phyloP scores from a whole-genome alignment of 1,140 invertebrate genomes.

The Thaumatotibia leucotreta region DNA sequence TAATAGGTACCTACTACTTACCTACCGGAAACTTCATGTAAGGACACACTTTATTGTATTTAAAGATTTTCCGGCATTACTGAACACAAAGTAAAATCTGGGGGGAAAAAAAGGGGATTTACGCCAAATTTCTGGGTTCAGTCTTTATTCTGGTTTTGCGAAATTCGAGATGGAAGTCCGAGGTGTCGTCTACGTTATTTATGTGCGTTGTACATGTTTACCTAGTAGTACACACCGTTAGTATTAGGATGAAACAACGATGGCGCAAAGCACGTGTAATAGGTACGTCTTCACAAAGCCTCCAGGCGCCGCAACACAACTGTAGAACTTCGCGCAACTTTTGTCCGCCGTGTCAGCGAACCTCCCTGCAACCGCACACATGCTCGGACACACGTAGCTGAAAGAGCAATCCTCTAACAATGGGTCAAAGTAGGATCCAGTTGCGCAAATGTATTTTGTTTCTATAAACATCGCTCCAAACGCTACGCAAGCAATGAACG shows the following conservation, averaged over 20 bases:
- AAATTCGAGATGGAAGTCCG: no score
- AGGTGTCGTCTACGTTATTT: no score
- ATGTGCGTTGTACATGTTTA: constrained; percentile 3
- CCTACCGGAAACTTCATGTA: no score
- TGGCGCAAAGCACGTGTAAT: background rate
- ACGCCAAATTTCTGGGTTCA: no score
- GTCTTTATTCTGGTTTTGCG: no score
- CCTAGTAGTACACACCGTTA: background rate
- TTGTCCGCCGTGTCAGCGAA: constrained; percentile 20
- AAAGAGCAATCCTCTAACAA: background rate
- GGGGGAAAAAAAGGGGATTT: no score
- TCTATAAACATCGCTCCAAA: background rate
- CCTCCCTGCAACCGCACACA: constrained; percentile 20
- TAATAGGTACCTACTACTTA: no score
- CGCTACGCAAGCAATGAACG: background rate
- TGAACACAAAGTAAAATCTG: no score
- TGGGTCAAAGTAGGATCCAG: background rate
- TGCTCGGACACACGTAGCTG: background rate
- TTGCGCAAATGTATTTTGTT: background rate
- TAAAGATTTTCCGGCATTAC: no score
- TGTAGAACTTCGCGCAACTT: constrained; percentile 24
- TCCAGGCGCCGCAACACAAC: constrained; percentile 21
- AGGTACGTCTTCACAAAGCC: constrained; percentile 11
- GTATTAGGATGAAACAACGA: constrained; percentile 1
- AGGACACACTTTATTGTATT: no score